Conservation (phyloP, 2,113 vertebrate species). For the Noturus placidus region DNA sequence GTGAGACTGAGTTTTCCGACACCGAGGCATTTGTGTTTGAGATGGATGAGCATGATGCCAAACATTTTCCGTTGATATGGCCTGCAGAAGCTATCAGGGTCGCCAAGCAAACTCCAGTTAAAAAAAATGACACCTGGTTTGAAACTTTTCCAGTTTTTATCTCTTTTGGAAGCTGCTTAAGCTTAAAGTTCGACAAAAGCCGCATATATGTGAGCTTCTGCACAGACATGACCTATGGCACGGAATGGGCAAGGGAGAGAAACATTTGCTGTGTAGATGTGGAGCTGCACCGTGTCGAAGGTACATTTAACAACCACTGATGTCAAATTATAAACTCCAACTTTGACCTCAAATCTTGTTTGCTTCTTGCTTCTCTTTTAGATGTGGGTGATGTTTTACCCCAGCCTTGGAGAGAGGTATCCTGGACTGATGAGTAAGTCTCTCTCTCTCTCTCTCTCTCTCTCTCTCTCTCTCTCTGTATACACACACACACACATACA, state of each 20-base stretch:
- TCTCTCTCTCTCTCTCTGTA: too few relatives aligned
- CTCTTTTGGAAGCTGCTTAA: neutral
- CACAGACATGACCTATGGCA: too few relatives aligned
- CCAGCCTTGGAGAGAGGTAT: neutral
- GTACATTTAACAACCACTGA: neutral
- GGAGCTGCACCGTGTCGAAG: conserved; percentile 48
- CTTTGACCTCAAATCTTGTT: neutral
- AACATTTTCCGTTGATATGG: neutral
- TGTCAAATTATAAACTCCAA: neutral
- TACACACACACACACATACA: too few relatives aligned
- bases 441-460: too few relatives aligned
- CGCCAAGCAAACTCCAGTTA: too few relatives aligned
- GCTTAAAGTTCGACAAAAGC: neutral
- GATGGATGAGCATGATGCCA: neutral
- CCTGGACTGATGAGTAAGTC: neutral
- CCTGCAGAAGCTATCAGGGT: neutral
- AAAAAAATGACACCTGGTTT: neutral
- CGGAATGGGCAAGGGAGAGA: neutral
- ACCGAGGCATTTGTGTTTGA: conserved; percentile 22
- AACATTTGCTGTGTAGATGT: neutral
- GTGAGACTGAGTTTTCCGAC: neutral
- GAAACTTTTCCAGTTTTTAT: neutral
- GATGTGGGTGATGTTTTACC: neutral
- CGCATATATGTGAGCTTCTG: too few relatives aligned
- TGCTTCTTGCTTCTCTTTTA: neutral